Conservation (phyloP, 2,797 vertebrate species). For the Liparis tanakae region DNA sequence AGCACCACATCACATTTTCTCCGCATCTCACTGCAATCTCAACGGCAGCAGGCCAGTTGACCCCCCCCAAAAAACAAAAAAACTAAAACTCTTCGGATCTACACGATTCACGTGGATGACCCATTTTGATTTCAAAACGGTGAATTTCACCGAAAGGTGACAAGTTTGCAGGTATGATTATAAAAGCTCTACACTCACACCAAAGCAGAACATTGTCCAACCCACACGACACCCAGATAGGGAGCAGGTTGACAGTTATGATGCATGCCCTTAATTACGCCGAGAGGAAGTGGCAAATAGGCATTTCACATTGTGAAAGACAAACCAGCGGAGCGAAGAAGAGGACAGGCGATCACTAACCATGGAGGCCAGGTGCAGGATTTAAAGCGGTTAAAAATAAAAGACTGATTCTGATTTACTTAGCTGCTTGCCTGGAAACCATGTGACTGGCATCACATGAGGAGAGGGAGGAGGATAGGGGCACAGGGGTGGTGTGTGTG, state of each 20-base stretch:
- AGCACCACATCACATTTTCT: too few relatives aligned
- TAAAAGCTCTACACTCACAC: not conserved
- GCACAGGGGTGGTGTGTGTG: slow-evolving; percentile 9
- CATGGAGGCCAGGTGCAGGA: slow-evolving; percentile 69
- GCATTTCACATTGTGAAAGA: slow-evolving; percentile 21
- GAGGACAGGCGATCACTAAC: slow-evolving; percentile 50
- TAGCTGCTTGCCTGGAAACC: slow-evolving; percentile 83
- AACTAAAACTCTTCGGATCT: too few relatives aligned
- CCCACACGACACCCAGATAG: not conserved
- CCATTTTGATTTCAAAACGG: too few relatives aligned
- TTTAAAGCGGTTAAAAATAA: slow-evolving; percentile 85
- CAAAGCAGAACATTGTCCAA: slow-evolving; percentile 11
- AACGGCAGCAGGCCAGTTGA: too few relatives aligned
- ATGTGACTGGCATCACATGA: slow-evolving; percentile 86
- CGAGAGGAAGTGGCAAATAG: slow-evolving; percentile 31
- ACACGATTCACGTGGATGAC: too few relatives aligned
- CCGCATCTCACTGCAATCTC: too few relatives aligned
- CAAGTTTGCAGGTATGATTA: too few relatives aligned
- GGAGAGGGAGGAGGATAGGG: slow-evolving; percentile 54
- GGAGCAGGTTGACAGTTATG: slow-evolving; percentile 13
- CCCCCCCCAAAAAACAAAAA: too few relatives aligned
- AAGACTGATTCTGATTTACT: slow-evolving; percentile 84
- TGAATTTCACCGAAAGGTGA: too few relatives aligned
- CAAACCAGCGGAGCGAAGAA: slow-evolving; percentile 29
- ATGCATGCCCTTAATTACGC: slow-evolving; percentile 9